phyloP scores from a whole-genome alignment of 2,888 invertebrate species.

The Odontomyia ornata region DNA sequence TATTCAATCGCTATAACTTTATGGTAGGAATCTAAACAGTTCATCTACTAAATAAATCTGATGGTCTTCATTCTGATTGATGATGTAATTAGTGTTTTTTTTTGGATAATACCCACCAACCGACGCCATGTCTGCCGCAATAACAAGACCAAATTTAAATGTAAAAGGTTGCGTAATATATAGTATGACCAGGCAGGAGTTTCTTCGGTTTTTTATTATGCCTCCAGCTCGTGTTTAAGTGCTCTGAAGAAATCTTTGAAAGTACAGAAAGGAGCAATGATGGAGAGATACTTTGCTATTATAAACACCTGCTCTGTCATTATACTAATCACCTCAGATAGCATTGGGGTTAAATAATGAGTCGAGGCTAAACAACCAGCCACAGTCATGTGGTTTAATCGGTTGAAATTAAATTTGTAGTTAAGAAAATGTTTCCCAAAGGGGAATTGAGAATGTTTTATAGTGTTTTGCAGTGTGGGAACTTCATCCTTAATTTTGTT shows the following conservation, averaged over 20 bases:
- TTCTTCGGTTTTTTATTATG: too few species aligned
- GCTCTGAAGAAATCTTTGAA: not conserved
- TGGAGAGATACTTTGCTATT: not conserved
- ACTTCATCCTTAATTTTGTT: too few species aligned
- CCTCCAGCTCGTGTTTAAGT: too few species aligned
- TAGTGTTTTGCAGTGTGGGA: too few species aligned
- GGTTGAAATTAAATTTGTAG: conserved; percentile 14
- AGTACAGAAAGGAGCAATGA: not conserved
- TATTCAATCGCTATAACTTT: not conserved
- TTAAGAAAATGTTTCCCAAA: not conserved
- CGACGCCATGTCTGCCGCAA: not conserved
- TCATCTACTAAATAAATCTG: conserved; percentile 27
- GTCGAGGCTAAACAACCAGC: not conserved
- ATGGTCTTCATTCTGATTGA: conserved; percentile 33
- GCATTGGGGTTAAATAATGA: not conserved
- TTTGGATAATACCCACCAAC: not conserved
- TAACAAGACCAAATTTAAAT: not conserved
- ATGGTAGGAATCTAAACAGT: conserved; percentile 24
- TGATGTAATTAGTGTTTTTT: conserved; percentile 27
- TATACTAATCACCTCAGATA: conserved; percentile 39
- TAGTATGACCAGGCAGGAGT: too few species aligned
- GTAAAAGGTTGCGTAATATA: too few species aligned
- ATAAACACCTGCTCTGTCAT: conserved; percentile 42
- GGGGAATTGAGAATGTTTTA: not conserved
- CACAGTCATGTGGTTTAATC: conserved; percentile 10